Percentiles rank a stretch among this genome's conserved stretches.
phyloP scores from a whole-genome alignment of 2,888 invertebrate species.

The Barypeithes pellucidus region DNA sequence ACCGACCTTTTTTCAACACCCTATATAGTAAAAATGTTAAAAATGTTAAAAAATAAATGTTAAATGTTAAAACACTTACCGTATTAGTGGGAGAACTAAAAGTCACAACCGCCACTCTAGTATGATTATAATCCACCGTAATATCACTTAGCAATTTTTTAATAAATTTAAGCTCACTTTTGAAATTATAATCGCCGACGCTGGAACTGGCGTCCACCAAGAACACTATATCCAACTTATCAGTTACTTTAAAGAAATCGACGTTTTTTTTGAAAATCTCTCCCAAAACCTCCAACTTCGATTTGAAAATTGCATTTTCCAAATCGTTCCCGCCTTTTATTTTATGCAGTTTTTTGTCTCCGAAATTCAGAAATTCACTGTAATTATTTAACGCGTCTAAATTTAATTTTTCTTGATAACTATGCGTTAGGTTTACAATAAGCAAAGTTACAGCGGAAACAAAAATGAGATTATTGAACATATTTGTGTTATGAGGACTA shows the following conservation, averaged over 20 bases:
- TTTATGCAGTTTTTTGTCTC: conserved; percentile 65
- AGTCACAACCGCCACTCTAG: conserved; percentile 78
- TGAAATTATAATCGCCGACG: conserved; percentile 78
- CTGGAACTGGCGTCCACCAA: conserved; percentile 81
- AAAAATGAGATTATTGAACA: conserved; percentile 25
- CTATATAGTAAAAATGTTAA: too few relatives aligned
- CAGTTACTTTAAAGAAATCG: conserved; percentile 69
- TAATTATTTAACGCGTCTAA: conserved; percentile 62
- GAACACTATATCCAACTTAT: conserved; percentile 76
- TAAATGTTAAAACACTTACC: conserved; percentile 69
- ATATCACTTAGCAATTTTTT: conserved; percentile 79
- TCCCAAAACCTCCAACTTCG: conserved; percentile 74
- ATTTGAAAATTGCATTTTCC: conserved; percentile 70
- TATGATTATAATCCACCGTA: conserved; percentile 76
- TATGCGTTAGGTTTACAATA: conserved; percentile 2
- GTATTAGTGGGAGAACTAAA: conserved; percentile 77
- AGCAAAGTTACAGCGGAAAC: conserved; percentile 31
- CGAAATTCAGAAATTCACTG: conserved; percentile 68
- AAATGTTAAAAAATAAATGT: too few relatives aligned
- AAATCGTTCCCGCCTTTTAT: conserved; percentile 56
- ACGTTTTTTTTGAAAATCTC: conserved; percentile 74
- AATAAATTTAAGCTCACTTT: conserved; percentile 79
- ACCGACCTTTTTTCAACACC: too few relatives aligned
- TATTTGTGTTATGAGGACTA: conserved; percentile 18
- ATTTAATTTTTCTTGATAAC: conserved; percentile 57